A percentile compares a stretch with the other conserved stretches of the same genome.
Evolutionary conservation across 37 sponge, comb jelly and placozoan species (phyloP).

Genomic region (Petrosia ficiformis): DNA sequence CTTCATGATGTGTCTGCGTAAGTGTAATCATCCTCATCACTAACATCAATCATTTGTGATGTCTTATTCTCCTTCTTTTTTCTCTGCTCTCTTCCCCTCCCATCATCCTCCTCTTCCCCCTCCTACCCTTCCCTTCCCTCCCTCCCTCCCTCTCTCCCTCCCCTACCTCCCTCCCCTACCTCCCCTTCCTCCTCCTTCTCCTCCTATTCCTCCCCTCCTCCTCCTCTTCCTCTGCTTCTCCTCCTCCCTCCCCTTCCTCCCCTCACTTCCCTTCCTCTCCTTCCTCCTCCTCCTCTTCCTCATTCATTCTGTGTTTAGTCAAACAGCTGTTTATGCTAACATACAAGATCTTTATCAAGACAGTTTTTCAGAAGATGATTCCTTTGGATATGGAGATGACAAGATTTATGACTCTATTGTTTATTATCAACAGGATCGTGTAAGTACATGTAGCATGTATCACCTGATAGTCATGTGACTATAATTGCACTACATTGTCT

Average conservation of each 20-base stretch:
- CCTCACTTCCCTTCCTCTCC: background rate
- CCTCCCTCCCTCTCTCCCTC: background rate
- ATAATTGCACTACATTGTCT: background rate
- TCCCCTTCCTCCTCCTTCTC: background rate
- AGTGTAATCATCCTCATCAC: background rate
- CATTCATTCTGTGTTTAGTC: background rate
- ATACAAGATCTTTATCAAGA: conserved; percentile 40
- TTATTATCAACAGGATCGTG: conserved; percentile 26
- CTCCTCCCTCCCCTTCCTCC: background rate
- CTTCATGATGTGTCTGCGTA: conserved; percentile 40
- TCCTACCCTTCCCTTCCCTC: background rate
- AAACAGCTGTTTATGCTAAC: conserved; percentile 29
- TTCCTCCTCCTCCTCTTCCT: background rate
- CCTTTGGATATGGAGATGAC: conserved; percentile 76
- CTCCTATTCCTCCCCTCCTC: background rate
- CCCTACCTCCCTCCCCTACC: background rate
- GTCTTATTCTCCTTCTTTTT: background rate
- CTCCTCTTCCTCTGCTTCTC: background rate
- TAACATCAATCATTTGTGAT: background rate
- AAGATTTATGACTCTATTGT: conserved; percentile 67
- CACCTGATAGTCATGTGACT: background rate
- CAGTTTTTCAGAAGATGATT: conserved; percentile 42
- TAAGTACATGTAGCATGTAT: conserved; percentile 4
- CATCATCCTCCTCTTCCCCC: background rate
- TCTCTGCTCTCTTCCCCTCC: no score